These are phyloP conservation scores for Balanococcus diminutus DNA, from an alignment of 2,888 invertebrate genomes.

Conservation along the genomic window DNA sequence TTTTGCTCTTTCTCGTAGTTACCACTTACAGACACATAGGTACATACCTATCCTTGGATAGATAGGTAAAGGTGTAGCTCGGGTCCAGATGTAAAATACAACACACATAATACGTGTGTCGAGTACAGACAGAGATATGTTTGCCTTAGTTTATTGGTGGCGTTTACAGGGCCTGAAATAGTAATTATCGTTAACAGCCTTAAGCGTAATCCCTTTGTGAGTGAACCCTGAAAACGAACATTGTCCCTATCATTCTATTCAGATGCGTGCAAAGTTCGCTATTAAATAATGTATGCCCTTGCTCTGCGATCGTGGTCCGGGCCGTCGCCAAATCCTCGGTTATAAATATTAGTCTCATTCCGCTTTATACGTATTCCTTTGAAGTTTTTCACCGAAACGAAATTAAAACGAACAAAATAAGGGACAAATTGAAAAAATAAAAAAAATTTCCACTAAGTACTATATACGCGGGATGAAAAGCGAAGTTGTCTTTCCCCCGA, in stretches of 20 bases:
- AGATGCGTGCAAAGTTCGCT: slow-evolving; percentile 46
- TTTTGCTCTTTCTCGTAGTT: too few species aligned
- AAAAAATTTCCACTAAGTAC: slow-evolving; percentile 44
- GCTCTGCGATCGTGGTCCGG: background rate
- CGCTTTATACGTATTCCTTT: slow-evolving; percentile 49
- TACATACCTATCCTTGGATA: background rate
- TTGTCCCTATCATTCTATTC: slow-evolving; percentile 55
- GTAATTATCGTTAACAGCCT: slow-evolving; percentile 55
- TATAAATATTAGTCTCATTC: slow-evolving; percentile 55
- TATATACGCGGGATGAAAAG: slow-evolving; percentile 43
- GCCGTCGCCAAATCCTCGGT: slow-evolving; percentile 49
- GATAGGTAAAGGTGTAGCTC: too few species aligned
- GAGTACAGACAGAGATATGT: background rate
- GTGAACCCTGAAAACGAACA: slow-evolving; percentile 51
- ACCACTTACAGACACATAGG: background rate
- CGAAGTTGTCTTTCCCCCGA: slow-evolving; percentile 51
- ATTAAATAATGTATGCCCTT: slow-evolving; percentile 51
- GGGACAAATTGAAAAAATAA: slow-evolving; percentile 55
- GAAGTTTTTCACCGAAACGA: slow-evolving; percentile 51
- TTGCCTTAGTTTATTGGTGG: slow-evolving; percentile 45
- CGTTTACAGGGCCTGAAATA: slow-evolving; percentile 47
- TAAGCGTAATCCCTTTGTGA: slow-evolving; percentile 55
- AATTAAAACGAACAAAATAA: slow-evolving; percentile 55
- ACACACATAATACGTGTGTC: background rate
- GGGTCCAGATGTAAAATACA: too few species aligned